Percentiles rank a stretch among this genome's conserved stretches.
These are phyloP conservation scores for Resseliella maxima DNA, from an alignment of 2,888 invertebrate genomes.

Conservation along the genomic window DNA sequence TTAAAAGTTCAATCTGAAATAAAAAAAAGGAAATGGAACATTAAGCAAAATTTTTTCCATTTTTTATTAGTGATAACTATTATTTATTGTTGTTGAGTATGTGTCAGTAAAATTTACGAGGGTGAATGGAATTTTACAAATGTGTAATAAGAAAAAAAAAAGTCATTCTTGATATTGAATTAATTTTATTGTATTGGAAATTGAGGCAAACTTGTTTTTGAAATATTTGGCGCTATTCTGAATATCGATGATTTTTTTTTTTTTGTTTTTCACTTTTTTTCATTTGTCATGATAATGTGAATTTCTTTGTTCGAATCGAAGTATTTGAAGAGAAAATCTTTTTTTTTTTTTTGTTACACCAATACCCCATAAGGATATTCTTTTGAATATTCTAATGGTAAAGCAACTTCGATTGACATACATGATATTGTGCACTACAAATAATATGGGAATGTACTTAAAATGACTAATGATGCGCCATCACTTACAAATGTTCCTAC, in stretches of 20 bases:
- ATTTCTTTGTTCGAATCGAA: not conserved
- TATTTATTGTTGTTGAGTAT: too few relatives aligned
- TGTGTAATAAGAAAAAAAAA: not conserved
- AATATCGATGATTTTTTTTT: not conserved
- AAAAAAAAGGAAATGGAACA: too few relatives aligned
- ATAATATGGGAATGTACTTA: not conserved
- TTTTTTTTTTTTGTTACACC: not conserved
- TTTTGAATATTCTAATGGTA: not conserved
- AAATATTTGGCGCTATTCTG: not conserved
- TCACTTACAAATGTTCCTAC: not conserved
- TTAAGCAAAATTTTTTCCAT: too few relatives aligned
- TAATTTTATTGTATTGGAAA: not conserved
- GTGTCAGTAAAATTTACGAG: too few relatives aligned
- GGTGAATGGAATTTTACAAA: too few relatives aligned
- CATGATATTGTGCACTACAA: not conserved
- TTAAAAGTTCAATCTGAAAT: too few relatives aligned
- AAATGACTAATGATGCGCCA: not conserved
- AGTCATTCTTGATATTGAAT: not conserved
- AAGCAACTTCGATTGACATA: not conserved
- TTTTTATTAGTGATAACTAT: too few relatives aligned
- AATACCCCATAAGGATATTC: not conserved
- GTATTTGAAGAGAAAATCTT: not conserved
- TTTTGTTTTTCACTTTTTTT: not conserved
- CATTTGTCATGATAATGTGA: not conserved
- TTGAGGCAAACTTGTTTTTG: not conserved